Base-by-base conservation (phyloP, 2,888 invertebrate genomes). In the Druceiella hillmani region DNA sequence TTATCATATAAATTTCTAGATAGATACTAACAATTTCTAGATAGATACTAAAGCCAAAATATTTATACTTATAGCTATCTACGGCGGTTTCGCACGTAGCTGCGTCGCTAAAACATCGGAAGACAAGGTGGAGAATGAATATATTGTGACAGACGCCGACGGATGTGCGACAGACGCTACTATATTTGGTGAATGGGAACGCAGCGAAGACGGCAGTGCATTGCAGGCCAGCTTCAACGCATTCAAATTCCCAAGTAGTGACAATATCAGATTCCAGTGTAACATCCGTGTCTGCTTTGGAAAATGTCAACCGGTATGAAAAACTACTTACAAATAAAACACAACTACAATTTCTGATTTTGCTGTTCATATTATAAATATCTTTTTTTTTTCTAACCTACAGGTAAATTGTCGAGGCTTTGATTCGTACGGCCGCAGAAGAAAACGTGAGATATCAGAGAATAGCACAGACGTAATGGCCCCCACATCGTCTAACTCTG, bases 251-350 rank as follows among this genome's bases (percentile, higher is more conserved):
- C 93, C 93, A 1, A 89, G 87, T 52, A 91, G 91, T 55, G 92
- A 93, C 56, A 92, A 89, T 56, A 90, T 93, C 53, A 72, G 89
- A 63, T 93, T 94, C 87, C 93, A 93, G 63, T 93, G 93, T 62
- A 93, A 93, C 61, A 91, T 93, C 53, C 78, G 92, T 43, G 92
- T 94, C 6, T 93, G 93, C 75, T 93, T 93, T 57, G 92, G 92
- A 59, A 87, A 83, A 67, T 94, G 93, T 61, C 93, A 92, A 74
- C 92, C 93, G 52, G 92, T 87, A 68, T 77, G 81, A 64, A 31
- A 34, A 14, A n/a, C n/a, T n/a, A n/a, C n/a, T n/a, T n/a, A n/a
- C n/a, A n/a, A n/a, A n/a, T n/a, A n/a, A n/a, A n/a, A n/a, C n/a
- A n/a, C n/a, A n/a, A n/a, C n/a, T n/a, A n/a, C n/a, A n/a, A n/a